Percentiles rank a stretch among this genome's conserved stretches.
phyloP scores from a whole-genome alignment of 1,140 invertebrate species.

The Drosophila lacteicornis region DNA sequence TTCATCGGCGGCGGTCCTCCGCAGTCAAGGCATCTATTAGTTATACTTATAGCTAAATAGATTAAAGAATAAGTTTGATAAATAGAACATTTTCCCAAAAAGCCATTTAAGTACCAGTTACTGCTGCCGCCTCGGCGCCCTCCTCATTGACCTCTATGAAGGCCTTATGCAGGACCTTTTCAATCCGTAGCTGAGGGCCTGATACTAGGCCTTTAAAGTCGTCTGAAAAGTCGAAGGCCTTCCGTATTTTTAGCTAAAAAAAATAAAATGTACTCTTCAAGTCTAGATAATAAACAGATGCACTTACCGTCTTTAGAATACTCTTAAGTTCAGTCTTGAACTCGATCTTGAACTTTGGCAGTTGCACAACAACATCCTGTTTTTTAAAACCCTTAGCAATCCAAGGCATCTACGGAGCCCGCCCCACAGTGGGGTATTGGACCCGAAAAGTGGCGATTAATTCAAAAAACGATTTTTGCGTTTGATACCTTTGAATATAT shows the following conservation, averaged over 20 bases:
- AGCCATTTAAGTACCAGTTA: constrained; percentile 66
- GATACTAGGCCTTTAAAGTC: constrained; percentile 87
- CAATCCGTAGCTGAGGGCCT: constrained; percentile 83
- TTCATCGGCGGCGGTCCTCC: not conserved
- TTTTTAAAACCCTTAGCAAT: too few relatives aligned
- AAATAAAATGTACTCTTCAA: not conserved
- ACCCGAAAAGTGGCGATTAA: too few relatives aligned
- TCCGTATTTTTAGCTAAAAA: constrained; percentile 86
- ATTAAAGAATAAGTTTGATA: not conserved
- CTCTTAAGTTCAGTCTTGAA: constrained; percentile 85
- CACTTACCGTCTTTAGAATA: constrained; percentile 85
- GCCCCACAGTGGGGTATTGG: too few relatives aligned
- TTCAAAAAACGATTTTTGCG: too few relatives aligned
- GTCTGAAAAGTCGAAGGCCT: constrained; percentile 86
- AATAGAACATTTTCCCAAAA: not conserved
- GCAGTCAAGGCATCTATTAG: too few relatives aligned
- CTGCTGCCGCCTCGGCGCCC: constrained; percentile 86
- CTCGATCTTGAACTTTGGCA: constrained; percentile 89
- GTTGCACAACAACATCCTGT: constrained; percentile 64
- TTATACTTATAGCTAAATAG: too few relatives aligned
- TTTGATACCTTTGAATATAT: too few relatives aligned
- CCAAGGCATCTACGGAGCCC: too few relatives aligned
- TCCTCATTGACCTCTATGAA: constrained; percentile 87
- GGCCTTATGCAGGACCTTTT: constrained; percentile 86
- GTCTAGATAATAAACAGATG: not conserved